A percentile compares a stretch with the other conserved stretches of the same genome.
phyloP scores from a whole-genome alignment of 1,140 invertebrate genomes.

The Monomorium pharaonis region DNA sequence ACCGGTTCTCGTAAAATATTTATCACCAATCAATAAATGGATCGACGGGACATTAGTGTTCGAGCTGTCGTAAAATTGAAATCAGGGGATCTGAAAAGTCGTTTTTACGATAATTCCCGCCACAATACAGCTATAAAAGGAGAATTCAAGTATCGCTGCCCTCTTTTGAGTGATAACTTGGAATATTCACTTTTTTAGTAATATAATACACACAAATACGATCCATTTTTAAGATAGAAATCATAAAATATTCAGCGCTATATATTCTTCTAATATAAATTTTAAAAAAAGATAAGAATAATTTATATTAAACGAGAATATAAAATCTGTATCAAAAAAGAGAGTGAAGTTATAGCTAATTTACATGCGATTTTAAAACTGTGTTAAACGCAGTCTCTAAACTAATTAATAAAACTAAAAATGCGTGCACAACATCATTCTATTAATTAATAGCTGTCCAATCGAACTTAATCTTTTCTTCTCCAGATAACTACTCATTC shows the following conservation, averaged over 20 bases:
- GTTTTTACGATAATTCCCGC: slow-evolving; percentile 10
- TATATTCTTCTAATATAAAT: not conserved
- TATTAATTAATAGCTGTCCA: not conserved
- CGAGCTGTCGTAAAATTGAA: slow-evolving; percentile 38
- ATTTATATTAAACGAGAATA: not conserved
- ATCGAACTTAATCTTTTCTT: not conserved
- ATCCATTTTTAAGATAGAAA: not conserved
- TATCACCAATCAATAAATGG: slow-evolving; percentile 28
- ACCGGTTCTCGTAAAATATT: slow-evolving; percentile 47
- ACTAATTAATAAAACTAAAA: not conserved
- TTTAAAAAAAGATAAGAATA: not conserved
- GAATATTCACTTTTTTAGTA: not conserved
- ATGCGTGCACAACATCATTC: not conserved
- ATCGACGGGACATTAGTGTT: slow-evolving; percentile 18
- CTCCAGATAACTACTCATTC: not conserved
- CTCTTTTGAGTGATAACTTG: not conserved
- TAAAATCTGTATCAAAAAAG: not conserved
- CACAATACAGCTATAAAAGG: not conserved
- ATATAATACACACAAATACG: not conserved
- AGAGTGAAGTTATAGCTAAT: not conserved
- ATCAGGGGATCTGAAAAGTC: slow-evolving; percentile 3
- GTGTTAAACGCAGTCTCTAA: not conserved
- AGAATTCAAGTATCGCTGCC: not conserved
- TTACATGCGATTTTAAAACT: not conserved
- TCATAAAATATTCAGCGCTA: not conserved